A percentile compares a stretch with the other conserved stretches of the same genome.
Evolutionary conservation across 2,888 invertebrate genomes (phyloP).

Genomic region (Thymelicus lineola): DNA sequence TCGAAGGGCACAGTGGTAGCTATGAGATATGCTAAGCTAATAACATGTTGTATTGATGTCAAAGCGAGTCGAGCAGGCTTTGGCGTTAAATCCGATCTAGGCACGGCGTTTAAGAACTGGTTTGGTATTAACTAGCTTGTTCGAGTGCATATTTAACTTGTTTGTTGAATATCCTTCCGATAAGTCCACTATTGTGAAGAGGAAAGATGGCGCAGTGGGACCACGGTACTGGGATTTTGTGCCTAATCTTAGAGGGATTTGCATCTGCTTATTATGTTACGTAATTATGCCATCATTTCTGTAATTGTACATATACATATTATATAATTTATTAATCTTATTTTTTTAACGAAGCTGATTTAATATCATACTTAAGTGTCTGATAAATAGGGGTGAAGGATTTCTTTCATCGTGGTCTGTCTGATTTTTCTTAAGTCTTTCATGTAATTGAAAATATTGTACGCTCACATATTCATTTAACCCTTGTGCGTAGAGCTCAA

Average conservation of each 20-base stretch:
- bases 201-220: neutral
- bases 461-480: too few relatives aligned
- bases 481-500: too few relatives aligned
- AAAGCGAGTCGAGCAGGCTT: constrained; percentile 35
- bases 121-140: constrained; percentile 33
- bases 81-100: constrained; percentile 31
- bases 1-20: constrained; percentile 23
- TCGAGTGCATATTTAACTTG: constrained; percentile 19
- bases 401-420: too few relatives aligned
- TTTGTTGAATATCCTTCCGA: constrained; percentile 35
- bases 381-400: too few relatives aligned
- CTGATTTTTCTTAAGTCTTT: too few relatives aligned
- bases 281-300: too few relatives aligned
- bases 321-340: too few relatives aligned
- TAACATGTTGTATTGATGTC: constrained; percentile 39
- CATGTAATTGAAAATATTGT: too few relatives aligned
- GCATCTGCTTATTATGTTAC: too few relatives aligned
- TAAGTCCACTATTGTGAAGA: constrained; percentile 19
- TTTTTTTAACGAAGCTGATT: too few relatives aligned
- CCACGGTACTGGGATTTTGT: neutral
- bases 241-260: neutral
- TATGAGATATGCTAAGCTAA: constrained; percentile 26
- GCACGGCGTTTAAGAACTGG: constrained; percentile 32
- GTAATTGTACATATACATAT: too few relatives aligned
- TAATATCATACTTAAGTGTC: too few relatives aligned